Evolutionary conservation across 2,797 vertebrate species (phyloP).

Genomic region (Prionace glauca): DNA sequence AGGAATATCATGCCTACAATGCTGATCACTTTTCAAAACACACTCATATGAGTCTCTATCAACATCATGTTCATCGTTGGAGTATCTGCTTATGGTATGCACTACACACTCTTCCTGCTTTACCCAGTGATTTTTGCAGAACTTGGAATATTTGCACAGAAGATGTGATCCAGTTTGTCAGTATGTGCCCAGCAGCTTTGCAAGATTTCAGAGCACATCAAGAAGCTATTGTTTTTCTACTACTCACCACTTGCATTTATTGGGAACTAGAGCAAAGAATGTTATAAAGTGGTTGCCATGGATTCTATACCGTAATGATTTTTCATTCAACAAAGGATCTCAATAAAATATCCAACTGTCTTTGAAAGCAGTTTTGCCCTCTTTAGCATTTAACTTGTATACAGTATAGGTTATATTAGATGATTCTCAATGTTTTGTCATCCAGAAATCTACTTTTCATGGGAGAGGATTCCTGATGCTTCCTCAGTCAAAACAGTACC

Average conservation of each 20-base stretch:
- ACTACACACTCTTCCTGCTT: slow-evolving; percentile 29
- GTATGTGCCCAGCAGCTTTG: neutral
- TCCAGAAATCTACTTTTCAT: neutral
- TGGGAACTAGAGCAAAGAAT: neutral
- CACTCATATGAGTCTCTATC: slow-evolving; percentile 55
- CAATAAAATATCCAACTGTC: slow-evolving; percentile 19
- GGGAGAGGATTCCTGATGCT: neutral
- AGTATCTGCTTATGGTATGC: slow-evolving; percentile 43
- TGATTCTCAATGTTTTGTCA: neutral
- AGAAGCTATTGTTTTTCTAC: slow-evolving; percentile 12
- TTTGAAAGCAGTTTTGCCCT: slow-evolving; percentile 26
- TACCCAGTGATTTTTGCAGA: slow-evolving; percentile 23
- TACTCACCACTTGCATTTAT: neutral
- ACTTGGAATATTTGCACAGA: slow-evolving; percentile 15
- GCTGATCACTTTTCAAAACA: slow-evolving; percentile 58
- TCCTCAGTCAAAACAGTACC: neutral
- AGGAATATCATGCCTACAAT: slow-evolving; percentile 42
- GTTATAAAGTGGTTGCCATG: neutral
- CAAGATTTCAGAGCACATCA: slow-evolving; percentile 24
- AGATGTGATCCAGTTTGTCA: slow-evolving; percentile 12
- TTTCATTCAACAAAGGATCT: neutral
- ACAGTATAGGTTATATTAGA: neutral
- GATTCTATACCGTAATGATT: slow-evolving; percentile 24
- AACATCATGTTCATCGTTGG: slow-evolving; percentile 47
- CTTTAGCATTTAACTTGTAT: neutral